phyloP scores from a whole-genome alignment of 2,113 vertebrate species.

The Dipodomys stephensi region DNA sequence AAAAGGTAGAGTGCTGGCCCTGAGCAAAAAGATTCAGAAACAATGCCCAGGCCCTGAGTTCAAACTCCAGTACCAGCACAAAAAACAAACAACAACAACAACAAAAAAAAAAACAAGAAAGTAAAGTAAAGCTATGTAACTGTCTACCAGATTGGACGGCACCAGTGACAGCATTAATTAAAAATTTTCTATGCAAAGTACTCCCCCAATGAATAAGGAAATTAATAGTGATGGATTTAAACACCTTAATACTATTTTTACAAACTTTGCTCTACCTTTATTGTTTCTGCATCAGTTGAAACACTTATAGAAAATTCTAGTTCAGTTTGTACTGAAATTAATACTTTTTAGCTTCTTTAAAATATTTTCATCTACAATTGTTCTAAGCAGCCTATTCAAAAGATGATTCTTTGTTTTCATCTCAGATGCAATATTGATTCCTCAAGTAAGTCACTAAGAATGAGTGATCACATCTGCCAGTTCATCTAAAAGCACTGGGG shows the following conservation, averaged over 20 bases:
- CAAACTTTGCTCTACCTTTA: not conserved
- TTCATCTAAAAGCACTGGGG: not conserved
- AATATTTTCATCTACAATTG: not conserved
- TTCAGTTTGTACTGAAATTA: not conserved
- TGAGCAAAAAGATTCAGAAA: too few relatives aligned
- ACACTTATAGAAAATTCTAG: not conserved
- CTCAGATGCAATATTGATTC: not conserved
- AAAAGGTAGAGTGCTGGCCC: too few relatives aligned
- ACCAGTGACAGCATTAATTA: not conserved
- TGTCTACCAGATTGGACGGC: not conserved
- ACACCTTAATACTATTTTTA: not conserved
- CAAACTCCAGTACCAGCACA: too few relatives aligned
- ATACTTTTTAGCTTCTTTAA: not conserved
- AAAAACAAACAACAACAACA: too few relatives aligned
- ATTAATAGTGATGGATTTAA: not conserved
- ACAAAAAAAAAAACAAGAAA: too few relatives aligned
- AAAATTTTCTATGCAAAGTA: not conserved
- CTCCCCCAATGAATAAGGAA: not conserved
- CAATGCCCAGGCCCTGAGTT: too few relatives aligned
- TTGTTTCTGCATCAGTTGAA: not conserved
- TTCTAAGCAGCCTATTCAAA: not conserved
- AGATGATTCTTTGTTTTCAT: not conserved
- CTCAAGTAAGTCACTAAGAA: not conserved
- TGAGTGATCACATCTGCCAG: not conserved
- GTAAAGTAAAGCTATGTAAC: not conserved